These are phyloP conservation scores for Mechanitis mazaeus DNA, from an alignment of 2,888 invertebrate genomes.

Conservation along the genomic window DNA sequence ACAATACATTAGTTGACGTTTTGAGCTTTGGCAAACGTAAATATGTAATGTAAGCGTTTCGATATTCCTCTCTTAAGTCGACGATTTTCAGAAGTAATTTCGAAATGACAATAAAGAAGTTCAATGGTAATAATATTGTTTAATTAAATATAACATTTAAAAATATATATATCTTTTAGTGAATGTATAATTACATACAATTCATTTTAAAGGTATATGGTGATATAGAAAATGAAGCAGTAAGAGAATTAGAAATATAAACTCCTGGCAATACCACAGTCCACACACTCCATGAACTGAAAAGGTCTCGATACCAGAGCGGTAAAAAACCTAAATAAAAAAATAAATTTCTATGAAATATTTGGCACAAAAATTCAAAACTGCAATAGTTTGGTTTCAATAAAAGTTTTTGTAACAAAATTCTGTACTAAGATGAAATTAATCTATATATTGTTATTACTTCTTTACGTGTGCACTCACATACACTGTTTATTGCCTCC, in stretches of 20 bases:
- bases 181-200: no score
- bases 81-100: no score
- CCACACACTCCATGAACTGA: no score
- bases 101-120: no score
- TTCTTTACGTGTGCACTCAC: constrained; percentile 9
- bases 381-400: not conserved
- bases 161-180: no score
- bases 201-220: no score
- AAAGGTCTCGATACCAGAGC: no score
- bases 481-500: constrained; percentile 46
- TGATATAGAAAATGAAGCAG: no score
- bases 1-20: constrained; percentile 16
- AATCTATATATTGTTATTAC: constrained; percentile 7
- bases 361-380: constrained; percentile 15
- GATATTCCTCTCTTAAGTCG: not conserved
- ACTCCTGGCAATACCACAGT: not conserved
- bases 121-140: no score
- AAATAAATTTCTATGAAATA: not conserved
- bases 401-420: not conserved
- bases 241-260: no score
- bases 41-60: not conserved
- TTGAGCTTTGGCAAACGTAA: not conserved
- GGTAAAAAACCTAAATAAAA: no score
- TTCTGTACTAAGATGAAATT: constrained; percentile 20
- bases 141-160: no score